Evolutionary conservation across 2,113 vertebrate genomes (phyloP).

Genomic region (Ascaphus truei): DNA sequence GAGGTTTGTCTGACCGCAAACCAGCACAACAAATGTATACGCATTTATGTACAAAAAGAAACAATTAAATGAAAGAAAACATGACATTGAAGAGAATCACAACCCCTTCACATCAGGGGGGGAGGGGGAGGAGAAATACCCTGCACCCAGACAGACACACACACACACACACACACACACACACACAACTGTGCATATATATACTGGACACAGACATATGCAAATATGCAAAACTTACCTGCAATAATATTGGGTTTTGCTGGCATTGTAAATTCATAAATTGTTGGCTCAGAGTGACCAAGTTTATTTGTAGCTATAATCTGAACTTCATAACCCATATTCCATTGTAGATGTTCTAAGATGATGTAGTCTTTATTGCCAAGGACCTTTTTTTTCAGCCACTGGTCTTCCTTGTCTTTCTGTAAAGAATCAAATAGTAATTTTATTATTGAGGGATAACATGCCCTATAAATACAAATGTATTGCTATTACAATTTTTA

Average conservation of each 20-base stretch:
- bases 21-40: too few relatives aligned
- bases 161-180: too few relatives aligned
- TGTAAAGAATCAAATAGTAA: constrained; percentile 43
- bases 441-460: neutral
- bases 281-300: constrained; percentile 90
- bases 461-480: too few relatives aligned
- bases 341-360: constrained; percentile 93
- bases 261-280: constrained; percentile 95
- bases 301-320: constrained; percentile 93
- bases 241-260: constrained; percentile 93
- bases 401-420: constrained; percentile 96
- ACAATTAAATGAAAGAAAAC: too few relatives aligned
- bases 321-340: constrained; percentile 92
- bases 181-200: neutral
- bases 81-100: too few relatives aligned
- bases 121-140: too few relatives aligned
- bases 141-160: too few relatives aligned
- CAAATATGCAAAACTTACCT: constrained; percentile 70
- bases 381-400: constrained; percentile 91
- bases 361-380: constrained; percentile 89
- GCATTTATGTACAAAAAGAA: too few relatives aligned
- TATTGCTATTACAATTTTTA: too few relatives aligned
- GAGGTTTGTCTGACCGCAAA: too few relatives aligned
- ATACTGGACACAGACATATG: neutral
- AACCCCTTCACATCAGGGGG: too few relatives aligned